Percentiles rank a stretch among this genome's conserved stretches.
Conservation (phyloP, 1,140 invertebrate species). For the Cepaea nemoralis region DNA sequence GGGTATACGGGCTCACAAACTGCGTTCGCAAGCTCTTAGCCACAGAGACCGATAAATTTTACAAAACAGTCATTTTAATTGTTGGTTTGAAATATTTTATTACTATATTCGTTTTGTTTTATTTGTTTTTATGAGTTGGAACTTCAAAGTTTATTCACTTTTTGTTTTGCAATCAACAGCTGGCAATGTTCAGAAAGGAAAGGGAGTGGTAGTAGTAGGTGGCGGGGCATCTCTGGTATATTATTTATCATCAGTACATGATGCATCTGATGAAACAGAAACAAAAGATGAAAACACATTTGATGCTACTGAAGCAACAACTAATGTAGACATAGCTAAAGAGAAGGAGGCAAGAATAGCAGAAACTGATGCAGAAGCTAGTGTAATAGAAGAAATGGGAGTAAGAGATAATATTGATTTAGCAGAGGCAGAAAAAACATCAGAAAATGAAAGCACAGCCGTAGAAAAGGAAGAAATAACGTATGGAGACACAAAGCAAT, state of each 20-base stretch:
- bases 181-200: not conserved
- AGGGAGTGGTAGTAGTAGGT: not conserved
- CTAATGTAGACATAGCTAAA: too few species aligned
- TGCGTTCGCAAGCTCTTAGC: too few species aligned
- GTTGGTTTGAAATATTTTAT: too few species aligned
- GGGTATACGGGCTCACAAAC: too few species aligned
- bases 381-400: not conserved
- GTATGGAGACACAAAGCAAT: not conserved
- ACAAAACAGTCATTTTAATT: too few species aligned
- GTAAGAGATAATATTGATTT: not conserved
- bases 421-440: not conserved
- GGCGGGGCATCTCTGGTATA: not conserved
- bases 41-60: too few species aligned
- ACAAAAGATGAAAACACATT: not conserved
- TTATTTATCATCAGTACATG: not conserved
- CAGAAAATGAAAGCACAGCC: not conserved
- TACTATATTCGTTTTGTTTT: too few species aligned
- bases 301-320: not conserved
- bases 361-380: not conserved
- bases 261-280: not conserved
- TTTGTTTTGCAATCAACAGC: not conserved
- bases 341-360: too few species aligned
- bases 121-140: too few species aligned
- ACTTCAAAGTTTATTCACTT: too few species aligned
- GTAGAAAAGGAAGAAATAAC: not conserved